Percentiles rank a stretch among this genome's conserved stretches.
These are phyloP conservation scores for Oedothorax gibbosus DNA, from an alignment of 1,140 invertebrate genomes.

Conservation along the genomic window DNA sequence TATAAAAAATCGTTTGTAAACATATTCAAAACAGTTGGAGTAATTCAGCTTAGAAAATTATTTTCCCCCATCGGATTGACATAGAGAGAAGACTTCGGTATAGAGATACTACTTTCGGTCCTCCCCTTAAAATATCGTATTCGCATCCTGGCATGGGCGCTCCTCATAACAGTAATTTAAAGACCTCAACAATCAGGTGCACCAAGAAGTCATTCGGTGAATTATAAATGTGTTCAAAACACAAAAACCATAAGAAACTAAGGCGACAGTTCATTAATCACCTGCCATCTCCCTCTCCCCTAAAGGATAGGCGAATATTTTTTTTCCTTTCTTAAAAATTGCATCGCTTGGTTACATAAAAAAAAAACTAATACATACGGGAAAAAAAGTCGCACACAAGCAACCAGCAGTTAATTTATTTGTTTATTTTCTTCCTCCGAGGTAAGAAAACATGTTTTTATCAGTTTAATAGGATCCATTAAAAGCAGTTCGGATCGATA, in stretches of 20 bases:
- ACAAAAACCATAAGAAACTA: constrained; percentile 50
- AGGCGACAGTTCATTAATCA: constrained; percentile 38
- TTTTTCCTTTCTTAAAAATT: constrained; percentile 23
- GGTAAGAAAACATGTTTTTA: constrained; percentile 46
- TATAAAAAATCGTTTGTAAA: no score
- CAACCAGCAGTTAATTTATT: background rate
- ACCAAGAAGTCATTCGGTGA: background rate
- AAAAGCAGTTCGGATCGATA: constrained; percentile 35
- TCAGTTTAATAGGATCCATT: constrained; percentile 45
- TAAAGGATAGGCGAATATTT: background rate
- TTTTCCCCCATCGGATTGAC: no score
- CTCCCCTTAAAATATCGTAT: no score
- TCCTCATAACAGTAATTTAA: constrained; percentile 33
- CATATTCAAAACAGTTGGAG: no score
- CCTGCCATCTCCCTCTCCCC: background rate
- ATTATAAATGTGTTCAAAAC: constrained; percentile 36
- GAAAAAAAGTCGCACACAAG: background rate
- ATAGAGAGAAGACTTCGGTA: no score
- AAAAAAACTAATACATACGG: background rate
- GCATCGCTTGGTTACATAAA: constrained; percentile 1
- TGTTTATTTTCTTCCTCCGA: constrained; percentile 27
- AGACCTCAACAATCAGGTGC: constrained; percentile 32
- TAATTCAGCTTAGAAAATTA: no score
- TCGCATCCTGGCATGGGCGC: background rate
- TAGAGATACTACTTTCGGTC: no score